Conservation (phyloP, 1,140 invertebrate genomes). For the Diabrotica virgifera region DNA sequence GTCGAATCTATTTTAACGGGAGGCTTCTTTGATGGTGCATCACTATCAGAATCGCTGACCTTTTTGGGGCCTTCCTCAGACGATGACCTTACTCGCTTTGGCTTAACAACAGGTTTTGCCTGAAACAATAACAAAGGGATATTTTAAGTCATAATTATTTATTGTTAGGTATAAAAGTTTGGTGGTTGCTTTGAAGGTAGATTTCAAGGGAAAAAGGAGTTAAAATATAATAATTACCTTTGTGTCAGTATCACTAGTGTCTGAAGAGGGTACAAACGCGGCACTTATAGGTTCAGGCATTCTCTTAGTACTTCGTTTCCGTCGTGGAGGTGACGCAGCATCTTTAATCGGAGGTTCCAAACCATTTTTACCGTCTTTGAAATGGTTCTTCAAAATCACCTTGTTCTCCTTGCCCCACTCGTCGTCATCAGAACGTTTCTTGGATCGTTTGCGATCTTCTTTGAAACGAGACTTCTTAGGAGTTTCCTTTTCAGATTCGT, state of each 20-base stretch:
- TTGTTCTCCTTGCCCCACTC: constrained; percentile 41
- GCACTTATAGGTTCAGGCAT: constrained; percentile 34
- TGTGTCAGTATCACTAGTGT: constrained; percentile 47
- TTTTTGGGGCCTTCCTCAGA: constrained; percentile 8
- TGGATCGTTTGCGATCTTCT: constrained; percentile 30
- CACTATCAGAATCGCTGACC: constrained; percentile 30
- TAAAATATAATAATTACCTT: constrained; percentile 4
- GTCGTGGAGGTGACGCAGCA: constrained; percentile 37
- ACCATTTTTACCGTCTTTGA: constrained; percentile 30
- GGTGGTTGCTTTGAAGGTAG: not conserved
- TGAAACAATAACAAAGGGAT: not conserved
- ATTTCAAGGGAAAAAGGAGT: not conserved
- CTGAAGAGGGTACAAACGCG: constrained; percentile 36
- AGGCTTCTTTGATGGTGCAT: constrained; percentile 16
- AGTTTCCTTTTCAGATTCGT: constrained; percentile 24
- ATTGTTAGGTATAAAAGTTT: not conserved
- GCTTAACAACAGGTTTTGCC: not conserved
- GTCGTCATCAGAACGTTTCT: constrained; percentile 37
- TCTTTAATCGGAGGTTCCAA: constrained; percentile 37
- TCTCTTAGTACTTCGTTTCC: constrained; percentile 34
- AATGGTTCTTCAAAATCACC: constrained; percentile 31
- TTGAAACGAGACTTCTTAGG: constrained; percentile 16
- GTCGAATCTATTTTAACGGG: constrained; percentile 17
- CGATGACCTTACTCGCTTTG: constrained; percentile 4
- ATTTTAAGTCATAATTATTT: too few species aligned